Base-by-base conservation (phyloP, 2,888 invertebrate genomes). In the Sminthurides aquaticus region DNA sequence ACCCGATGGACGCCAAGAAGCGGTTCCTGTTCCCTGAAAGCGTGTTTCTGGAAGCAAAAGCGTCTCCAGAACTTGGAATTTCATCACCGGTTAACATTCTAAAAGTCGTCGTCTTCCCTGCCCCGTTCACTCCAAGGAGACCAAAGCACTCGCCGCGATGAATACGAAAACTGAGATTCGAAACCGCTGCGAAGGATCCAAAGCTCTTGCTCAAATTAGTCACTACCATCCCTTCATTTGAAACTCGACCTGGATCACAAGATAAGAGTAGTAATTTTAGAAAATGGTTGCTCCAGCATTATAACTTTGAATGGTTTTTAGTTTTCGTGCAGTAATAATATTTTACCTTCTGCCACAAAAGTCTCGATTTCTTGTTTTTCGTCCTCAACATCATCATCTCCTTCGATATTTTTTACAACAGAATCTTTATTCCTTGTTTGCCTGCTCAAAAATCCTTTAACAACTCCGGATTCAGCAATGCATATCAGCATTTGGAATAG, bases 101-200 rank as follows among this genome's bases (percentile, higher is more conserved):
- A 75, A 83, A 83, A 18, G 81, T 82, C 2, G 82, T 81, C 1
- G 82, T 82, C 74, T 83, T 83, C 1, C 83, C 83, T 18, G 82
- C 81, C 3, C 83, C 83, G 75, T 83, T 83, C 1, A 82, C 81
- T 26, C 83, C 83, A 8, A 80, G 72, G 27, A 80, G 69, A n/a
- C 80, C 81, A 75, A 81, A 81, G 68, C 80, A 80, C 70, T 80
- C 79, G 1, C 81, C 77, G 71, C 78, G 76, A 8, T 77, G 83
- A 5, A 90, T 85, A 0, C 84, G 84, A 76, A 91, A 86, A 75
- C 82, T 85, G 61, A 90, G 77, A 18, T 85, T 84, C 54, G 83
- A 80, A 0, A 89, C 87, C 0, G 87, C 87, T 52, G 80, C 72
- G 55, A 81, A 76, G 0, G 78, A 68, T 0, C 79, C 78, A 71